phyloP scores from a whole-genome alignment of 2,888 invertebrate species.

The Embidobia sp. region DNA sequence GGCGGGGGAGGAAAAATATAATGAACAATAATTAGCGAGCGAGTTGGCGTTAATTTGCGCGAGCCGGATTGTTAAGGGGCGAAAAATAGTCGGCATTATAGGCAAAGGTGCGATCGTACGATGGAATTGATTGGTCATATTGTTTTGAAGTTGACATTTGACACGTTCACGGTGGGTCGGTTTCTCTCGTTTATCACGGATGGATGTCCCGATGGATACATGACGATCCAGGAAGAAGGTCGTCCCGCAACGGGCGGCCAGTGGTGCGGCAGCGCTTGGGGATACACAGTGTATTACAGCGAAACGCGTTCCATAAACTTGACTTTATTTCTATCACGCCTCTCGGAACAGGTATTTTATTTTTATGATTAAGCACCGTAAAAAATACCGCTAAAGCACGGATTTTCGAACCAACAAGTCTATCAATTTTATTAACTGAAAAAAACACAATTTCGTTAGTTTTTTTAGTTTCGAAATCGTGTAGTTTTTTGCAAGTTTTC shows the following conservation, averaged over 20 bases:
- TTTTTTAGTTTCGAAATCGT: no score
- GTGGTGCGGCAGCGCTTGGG: slow-evolving; percentile 93
- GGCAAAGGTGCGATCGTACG: slow-evolving; percentile 30
- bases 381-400: no score
- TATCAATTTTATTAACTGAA: no score
- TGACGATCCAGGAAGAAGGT: slow-evolving; percentile 89
- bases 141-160: slow-evolving; percentile 88
- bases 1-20: no score
- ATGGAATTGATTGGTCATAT: slow-evolving; percentile 42
- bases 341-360: slow-evolving; percentile 87
- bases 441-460: no score
- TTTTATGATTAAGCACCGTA: slow-evolving; percentile 10
- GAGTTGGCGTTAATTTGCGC: no score
- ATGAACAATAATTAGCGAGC: no score
- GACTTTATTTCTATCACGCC: slow-evolving; percentile 86
- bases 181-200: slow-evolving; percentile 90
- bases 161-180: slow-evolving; percentile 91
- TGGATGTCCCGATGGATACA: slow-evolving; percentile 91
- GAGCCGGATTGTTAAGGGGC: no score
- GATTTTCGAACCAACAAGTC: no score
- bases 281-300: slow-evolving; percentile 92
- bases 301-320: slow-evolving; percentile 91
- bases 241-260: slow-evolving; percentile 88
- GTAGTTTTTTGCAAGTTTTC: no score
- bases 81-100: no score